Evolutionary conservation across 2,888 invertebrate genomes (phyloP), one percentile per base, ranked within the genome.

Genomic region (Laothoe populi): DNA sequence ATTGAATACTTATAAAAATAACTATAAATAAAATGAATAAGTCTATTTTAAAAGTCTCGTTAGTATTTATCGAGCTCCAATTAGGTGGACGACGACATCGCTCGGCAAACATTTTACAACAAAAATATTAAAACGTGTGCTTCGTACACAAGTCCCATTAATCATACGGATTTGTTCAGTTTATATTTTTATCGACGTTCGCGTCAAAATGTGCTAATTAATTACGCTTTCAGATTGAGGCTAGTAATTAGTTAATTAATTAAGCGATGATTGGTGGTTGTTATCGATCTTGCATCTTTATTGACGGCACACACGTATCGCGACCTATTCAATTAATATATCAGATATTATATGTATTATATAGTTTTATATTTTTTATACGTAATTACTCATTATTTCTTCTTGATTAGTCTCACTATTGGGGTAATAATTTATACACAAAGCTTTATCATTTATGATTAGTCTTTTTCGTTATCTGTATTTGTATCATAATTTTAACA

Each of bases 211-310:
- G 26, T 59, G 61, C 67, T 74, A 74, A 75, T 76, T 81, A 79
- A 79, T 81, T 75, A 74, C 70, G 67, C 53, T 63, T 62, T 63
- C 61, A 67, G 65, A 64, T 66, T 70, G 65, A 64, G 64, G 64
- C 31, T 63, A 66, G 67, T 75, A 76, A 80, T 78, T 78, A 78
- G 66, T 70, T 77, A 74, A 75, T 75, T 75, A 78, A 78, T 74
- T 73, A 73, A 69, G 16, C 31, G 35, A 45, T 59, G 49, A 59
- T 53, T 59, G 24, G 45, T 59, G 63, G 44, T 19, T 24, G 49
- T 23, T 59, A 53, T 59, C 44, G 45, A 62, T 48, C 26, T 46
- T 24, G 49, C 48, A 60, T 60, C 38, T 5, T 21, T 42, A 48
- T 19, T 31, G 40, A 61, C 26, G 49, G 49, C 26, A 24, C 13